Conservation (phyloP, 2,113 vertebrate genomes). For the Oceanites oceanicus region DNA sequence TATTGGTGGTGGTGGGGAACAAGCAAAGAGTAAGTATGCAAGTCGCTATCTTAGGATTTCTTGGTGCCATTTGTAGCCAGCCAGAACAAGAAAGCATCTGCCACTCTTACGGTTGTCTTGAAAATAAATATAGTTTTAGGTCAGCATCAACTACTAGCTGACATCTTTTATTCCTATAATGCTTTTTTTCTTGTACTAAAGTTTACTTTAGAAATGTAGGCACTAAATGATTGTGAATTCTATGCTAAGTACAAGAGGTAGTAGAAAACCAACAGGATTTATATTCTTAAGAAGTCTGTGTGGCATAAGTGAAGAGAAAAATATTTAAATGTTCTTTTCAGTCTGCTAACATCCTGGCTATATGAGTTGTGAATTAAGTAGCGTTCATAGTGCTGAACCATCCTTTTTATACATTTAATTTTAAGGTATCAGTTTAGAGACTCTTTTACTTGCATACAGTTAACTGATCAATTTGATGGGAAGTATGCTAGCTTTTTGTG, state of each 20-base stretch:
- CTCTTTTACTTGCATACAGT: background rate
- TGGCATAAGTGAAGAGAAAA: background rate
- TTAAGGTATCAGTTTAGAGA: background rate
- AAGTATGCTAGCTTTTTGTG: background rate
- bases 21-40: background rate
- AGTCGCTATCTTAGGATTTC: background rate
- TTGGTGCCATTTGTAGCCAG: conserved; percentile 2
- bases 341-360: background rate
- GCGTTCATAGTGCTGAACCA: background rate
- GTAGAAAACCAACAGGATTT: background rate
- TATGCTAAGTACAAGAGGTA: background rate
- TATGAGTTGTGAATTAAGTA: background rate
- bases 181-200: background rate
- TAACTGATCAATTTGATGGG: background rate
- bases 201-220: background rate
- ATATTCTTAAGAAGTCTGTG: background rate
- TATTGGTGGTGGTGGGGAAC: background rate
- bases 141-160: conserved; percentile 15
- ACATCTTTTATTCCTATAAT: conserved; percentile 12
- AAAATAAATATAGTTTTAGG: conserved; percentile 26
- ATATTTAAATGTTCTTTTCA: background rate
- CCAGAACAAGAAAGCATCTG: conserved; percentile 46
- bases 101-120: background rate
- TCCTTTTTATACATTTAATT: background rate
- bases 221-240: background rate